These are phyloP conservation scores for Pardosa pseudoannulata DNA, from an alignment of 2,888 invertebrate genomes.

Conservation along the genomic window DNA sequence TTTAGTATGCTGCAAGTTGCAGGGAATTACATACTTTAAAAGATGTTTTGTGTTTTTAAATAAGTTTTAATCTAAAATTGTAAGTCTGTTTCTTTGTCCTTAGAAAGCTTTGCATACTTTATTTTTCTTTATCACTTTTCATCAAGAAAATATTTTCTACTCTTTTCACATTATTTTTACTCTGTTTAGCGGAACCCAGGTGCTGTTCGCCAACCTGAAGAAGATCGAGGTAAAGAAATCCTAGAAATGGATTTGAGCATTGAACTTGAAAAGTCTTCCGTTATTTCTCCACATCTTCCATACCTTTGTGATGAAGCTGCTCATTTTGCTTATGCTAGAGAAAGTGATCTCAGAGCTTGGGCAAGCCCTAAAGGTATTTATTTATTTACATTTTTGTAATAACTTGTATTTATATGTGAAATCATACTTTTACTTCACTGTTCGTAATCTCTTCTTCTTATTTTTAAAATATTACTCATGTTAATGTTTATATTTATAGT, in stretches of 20 bases:
- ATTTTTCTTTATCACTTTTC: too few species aligned
- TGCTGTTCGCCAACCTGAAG: slow-evolving; percentile 91
- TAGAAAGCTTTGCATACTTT: too few species aligned
- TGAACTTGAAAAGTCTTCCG: slow-evolving; percentile 83
- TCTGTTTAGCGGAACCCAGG: slow-evolving; percentile 85
- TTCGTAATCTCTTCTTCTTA: not conserved
- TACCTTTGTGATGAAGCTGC: slow-evolving; percentile 86
- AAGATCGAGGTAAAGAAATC: slow-evolving; percentile 89
- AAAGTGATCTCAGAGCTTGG: slow-evolving; percentile 87
- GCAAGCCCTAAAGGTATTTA: slow-evolving; percentile 74
- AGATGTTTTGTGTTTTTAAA: too few species aligned
- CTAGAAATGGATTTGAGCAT: slow-evolving; percentile 90
- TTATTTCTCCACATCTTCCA: slow-evolving; percentile 85
- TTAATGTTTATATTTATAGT: too few species aligned
- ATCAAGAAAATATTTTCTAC: too few species aligned
- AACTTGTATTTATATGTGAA: not conserved
- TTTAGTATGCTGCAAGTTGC: too few species aligned
- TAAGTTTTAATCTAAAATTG: too few species aligned
- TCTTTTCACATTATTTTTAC: too few species aligned
- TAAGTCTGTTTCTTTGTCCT: too few species aligned
- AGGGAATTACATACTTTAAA: too few species aligned
- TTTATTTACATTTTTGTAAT: too few species aligned
- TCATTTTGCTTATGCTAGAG: slow-evolving; percentile 85
- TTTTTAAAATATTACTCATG: not conserved
- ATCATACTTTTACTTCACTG: not conserved